A percentile compares a stretch with the other conserved stretches of the same genome.
Evolutionary conservation across 2,888 invertebrate genomes (phyloP).

Genomic region (Philhelius pedissequus): DNA sequence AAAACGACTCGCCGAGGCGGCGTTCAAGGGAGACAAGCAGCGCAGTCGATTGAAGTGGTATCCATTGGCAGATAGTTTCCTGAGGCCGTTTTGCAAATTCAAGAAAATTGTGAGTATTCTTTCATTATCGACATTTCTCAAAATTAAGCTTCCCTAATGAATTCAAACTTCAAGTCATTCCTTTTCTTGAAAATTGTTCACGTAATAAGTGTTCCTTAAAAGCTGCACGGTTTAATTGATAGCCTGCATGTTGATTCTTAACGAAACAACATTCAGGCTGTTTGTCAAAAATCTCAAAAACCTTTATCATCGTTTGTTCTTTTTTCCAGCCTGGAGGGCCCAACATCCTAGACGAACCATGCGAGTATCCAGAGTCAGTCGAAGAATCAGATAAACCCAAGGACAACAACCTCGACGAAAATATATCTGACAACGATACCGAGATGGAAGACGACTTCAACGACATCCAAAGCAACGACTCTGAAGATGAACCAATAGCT

Average conservation of each 20-base stretch:
- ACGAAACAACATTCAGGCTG: too few species aligned
- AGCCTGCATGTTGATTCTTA: too few species aligned
- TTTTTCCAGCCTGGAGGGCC: not conserved
- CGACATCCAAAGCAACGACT: slow-evolving; percentile 40
- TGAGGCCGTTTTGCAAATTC: slow-evolving; percentile 24
- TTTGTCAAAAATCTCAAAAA: too few species aligned
- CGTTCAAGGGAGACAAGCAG: not conserved
- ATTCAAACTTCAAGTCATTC: too few species aligned
- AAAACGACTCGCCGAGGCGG: slow-evolving; percentile 13
- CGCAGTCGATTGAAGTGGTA: slow-evolving; percentile 46
- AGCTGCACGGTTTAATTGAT: too few species aligned
- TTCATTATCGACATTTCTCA: too few species aligned
- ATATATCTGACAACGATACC: not conserved
- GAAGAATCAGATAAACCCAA: not conserved
- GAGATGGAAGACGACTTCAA: slow-evolving; percentile 2
- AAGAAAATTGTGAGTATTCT: slow-evolving; percentile 36
- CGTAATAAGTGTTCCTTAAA: too few species aligned
- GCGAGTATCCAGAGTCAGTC: not conserved
- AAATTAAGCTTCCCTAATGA: too few species aligned
- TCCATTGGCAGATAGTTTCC: slow-evolving; percentile 46
- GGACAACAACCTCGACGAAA: not conserved
- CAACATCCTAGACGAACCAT: not conserved
- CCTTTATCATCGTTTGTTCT: too few species aligned
- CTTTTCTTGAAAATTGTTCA: too few species aligned
- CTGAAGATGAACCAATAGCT: slow-evolving; percentile 50